Evolutionary conservation across 2,113 vertebrate species (phyloP).

Genomic region (Aegithalos caudatus): DNA sequence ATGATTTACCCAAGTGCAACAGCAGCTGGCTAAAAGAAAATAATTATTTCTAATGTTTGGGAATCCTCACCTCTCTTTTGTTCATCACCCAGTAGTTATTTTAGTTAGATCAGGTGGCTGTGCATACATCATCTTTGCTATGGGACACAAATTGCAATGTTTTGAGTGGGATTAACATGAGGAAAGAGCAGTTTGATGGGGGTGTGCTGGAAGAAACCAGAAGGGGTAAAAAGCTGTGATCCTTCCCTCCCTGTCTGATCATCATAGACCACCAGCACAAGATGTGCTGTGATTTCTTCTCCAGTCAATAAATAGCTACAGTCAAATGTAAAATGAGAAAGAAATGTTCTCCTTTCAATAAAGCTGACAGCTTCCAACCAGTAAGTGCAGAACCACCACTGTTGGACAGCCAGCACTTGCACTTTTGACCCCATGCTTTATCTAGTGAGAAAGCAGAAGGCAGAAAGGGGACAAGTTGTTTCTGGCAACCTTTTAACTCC

Average conservation of each 20-base stretch:
- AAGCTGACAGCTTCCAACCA: neutral
- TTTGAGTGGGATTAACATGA: neutral
- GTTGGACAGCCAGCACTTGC: neutral
- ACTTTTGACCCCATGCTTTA: neutral
- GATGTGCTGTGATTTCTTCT: fast-evolving
- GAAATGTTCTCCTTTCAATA: neutral
- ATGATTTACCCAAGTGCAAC: neutral
- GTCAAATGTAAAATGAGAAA: neutral
- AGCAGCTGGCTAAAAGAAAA: neutral
- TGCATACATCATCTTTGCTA: fast-evolving
- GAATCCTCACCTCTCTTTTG: neutral
- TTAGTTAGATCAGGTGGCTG: neutral
- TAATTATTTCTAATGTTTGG: neutral
- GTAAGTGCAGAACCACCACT: neutral
- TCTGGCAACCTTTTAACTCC: neutral
- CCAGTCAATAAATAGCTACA: neutral
- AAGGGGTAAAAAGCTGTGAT: fast-evolving
- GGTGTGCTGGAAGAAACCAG: fast-evolving
- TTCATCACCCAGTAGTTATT: neutral
- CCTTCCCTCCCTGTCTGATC: fast-evolving
- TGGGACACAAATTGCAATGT: fast-evolving
- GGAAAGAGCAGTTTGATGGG: neutral
- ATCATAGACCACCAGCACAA: fast-evolving
- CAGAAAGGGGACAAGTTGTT: neutral
- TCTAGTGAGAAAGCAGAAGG: neutral